Evolutionary conservation across 1,140 invertebrate genomes (phyloP).

Genomic region (Anoplolepis gracilipes): DNA sequence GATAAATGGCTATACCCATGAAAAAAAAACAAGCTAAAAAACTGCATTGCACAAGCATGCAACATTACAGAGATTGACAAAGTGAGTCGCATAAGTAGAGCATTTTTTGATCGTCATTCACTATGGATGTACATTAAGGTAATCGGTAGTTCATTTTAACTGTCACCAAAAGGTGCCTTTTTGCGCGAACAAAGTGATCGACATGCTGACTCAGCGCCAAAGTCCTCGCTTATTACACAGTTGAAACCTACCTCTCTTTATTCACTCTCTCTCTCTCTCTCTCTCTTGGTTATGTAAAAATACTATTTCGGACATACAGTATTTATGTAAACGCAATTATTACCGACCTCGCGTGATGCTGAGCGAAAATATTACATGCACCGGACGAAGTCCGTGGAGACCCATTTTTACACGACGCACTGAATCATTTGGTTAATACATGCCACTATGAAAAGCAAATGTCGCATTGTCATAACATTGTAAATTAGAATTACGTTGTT

Average conservation of each 20-base stretch:
- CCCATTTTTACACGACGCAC: neutral
- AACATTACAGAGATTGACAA: constrained; percentile 41
- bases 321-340: constrained; percentile 5
- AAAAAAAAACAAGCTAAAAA: constrained; percentile 15
- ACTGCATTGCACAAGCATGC: constrained; percentile 29
- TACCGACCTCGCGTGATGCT: neutral
- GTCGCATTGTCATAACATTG: constrained; percentile 28
- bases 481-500: constrained; percentile 21
- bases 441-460: neutral
- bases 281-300: neutral
- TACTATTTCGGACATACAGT: constrained; percentile 5
- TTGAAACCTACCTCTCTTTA: neutral
- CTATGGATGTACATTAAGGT: constrained; percentile 25
- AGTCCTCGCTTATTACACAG: constrained; percentile 17
- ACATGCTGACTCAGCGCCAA: constrained; percentile 36
- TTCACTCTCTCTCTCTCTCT: neutral
- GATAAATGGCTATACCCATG: constrained; percentile 28
- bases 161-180: neutral
- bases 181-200: neutral
- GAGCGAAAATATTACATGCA: neutral
- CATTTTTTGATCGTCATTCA: constrained; percentile 33
- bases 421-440: constrained; percentile 1
- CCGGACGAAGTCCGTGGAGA: neutral
- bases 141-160: constrained; percentile 42
- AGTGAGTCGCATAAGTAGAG: constrained; percentile 31